Percentiles rank a stretch among this genome's conserved stretches.
Conservation (phyloP, 2,888 invertebrate species). For the Campaea margaritaria region DNA sequence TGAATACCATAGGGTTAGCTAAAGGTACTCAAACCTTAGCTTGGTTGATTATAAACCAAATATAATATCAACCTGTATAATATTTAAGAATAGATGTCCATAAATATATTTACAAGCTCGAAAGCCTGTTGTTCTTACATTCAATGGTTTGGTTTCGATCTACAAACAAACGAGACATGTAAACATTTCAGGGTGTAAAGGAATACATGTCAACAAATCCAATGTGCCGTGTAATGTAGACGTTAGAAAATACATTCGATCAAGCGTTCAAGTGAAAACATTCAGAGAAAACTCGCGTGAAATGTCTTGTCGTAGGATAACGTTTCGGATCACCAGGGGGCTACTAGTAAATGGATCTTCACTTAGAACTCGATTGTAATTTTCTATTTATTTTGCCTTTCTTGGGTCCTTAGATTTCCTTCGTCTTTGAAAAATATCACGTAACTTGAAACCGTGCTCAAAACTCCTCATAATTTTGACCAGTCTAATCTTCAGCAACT, state of each 20-base stretch:
- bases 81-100: too few species aligned
- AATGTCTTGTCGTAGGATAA: slow-evolving; percentile 21
- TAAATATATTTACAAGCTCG: too few species aligned
- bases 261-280: slow-evolving; percentile 28
- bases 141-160: not conserved
- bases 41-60: not conserved
- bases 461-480: too few species aligned
- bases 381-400: too few species aligned
- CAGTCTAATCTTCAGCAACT: too few species aligned
- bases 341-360: slow-evolving; percentile 2
- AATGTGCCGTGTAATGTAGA: slow-evolving; percentile 24
- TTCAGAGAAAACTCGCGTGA: slow-evolving; percentile 8
- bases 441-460: too few species aligned
- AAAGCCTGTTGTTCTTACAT: too few species aligned
- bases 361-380: not conserved
- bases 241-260: slow-evolving; percentile 23
- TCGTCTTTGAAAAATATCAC: too few species aligned
- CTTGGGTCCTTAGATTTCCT: too few species aligned
- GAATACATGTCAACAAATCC: slow-evolving; percentile 18
- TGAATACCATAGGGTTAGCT: slow-evolving; percentile 5
- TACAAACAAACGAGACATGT: not conserved
- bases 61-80: too few species aligned
- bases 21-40: not conserved
- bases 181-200: slow-evolving; percentile 11
- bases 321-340: slow-evolving; percentile 1